A percentile compares a stretch with the other conserved stretches of the same genome.
These are phyloP conservation scores for Alviniconcha marisindica DNA, from an alignment of 1,140 invertebrate genomes.

Conservation along the genomic window DNA sequence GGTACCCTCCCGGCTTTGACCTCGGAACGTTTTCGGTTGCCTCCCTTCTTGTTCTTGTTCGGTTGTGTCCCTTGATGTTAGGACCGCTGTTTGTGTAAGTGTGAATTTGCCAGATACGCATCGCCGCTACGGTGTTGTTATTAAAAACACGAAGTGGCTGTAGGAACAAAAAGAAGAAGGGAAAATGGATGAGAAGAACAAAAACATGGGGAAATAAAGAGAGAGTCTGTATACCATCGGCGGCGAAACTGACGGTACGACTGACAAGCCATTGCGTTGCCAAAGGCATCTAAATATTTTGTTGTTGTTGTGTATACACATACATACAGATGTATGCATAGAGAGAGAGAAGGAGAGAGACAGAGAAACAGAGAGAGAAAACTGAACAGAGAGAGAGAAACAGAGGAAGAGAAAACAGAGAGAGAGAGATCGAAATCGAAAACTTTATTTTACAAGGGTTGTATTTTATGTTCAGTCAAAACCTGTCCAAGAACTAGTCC, in stretches of 20 bases:
- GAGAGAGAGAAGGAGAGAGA: too few relatives aligned
- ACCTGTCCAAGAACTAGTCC: too few relatives aligned
- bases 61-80: slow-evolving; percentile 2
- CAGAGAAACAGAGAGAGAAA: too few relatives aligned
- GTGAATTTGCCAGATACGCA: not conserved
- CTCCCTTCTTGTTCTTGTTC: not conserved
- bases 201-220: not conserved
- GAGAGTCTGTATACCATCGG: not conserved
- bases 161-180: not conserved
- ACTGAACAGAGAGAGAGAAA: too few relatives aligned
- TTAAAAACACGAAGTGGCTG: not conserved
- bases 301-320: not conserved
- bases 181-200: not conserved
- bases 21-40: not conserved
- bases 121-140: too few relatives aligned
- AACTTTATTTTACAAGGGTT: too few relatives aligned
- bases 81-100: not conserved
- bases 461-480: too few relatives aligned
- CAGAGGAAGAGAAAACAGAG: too few relatives aligned
- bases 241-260: too few relatives aligned
- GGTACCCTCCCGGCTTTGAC: not conserved
- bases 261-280: too few relatives aligned
- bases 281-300: not conserved
- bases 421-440: too few relatives aligned
- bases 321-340: not conserved